Percentiles rank a stretch among this genome's conserved stretches.
phyloP scores from a whole-genome alignment of 2,888 invertebrate species.

The Agrenia bidenticulata region DNA sequence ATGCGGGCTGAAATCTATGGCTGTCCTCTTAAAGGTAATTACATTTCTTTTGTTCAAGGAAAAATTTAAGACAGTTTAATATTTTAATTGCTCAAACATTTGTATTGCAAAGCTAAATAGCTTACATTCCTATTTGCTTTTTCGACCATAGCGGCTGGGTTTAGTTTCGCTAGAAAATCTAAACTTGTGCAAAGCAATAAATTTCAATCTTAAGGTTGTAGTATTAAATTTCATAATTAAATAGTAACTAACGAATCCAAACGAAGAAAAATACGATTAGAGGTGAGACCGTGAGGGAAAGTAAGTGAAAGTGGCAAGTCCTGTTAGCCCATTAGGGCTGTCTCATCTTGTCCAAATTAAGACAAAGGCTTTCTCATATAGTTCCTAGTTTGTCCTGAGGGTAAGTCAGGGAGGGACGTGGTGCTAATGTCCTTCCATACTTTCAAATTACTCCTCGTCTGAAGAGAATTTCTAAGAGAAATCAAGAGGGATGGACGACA shows the following conservation, averaged over 20 bases:
- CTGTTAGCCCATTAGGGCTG: conserved; percentile 27
- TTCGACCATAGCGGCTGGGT: conserved; percentile 81
- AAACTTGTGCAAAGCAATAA: not conserved
- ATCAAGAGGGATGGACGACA: conserved; percentile 5
- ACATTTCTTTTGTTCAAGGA: conserved; percentile 36
- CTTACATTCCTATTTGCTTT: conserved; percentile 77
- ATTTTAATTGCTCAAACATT: no score
- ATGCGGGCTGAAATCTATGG: conserved; percentile 90
- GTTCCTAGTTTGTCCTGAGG: no score
- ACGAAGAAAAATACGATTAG: not conserved
- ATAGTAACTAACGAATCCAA: no score
- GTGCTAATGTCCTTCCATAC: not conserved
- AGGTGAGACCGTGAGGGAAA: not conserved
- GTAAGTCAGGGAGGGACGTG: no score
- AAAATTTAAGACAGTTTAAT: no score
- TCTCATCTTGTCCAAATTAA: conserved; percentile 38
- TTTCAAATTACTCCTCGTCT: conserved; percentile 4
- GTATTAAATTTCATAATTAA: no score
- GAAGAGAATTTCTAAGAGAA: not conserved
- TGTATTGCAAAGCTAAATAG: conserved; percentile 8
- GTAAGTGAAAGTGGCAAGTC: conserved; percentile 36
- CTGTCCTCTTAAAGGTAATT: conserved; percentile 73
- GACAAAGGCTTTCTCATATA: conserved; percentile 25
- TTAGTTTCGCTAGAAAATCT: no score
- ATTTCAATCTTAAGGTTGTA: no score